Conservation (phyloP, 2,888 invertebrate species). For the Ormyrus rosae region DNA sequence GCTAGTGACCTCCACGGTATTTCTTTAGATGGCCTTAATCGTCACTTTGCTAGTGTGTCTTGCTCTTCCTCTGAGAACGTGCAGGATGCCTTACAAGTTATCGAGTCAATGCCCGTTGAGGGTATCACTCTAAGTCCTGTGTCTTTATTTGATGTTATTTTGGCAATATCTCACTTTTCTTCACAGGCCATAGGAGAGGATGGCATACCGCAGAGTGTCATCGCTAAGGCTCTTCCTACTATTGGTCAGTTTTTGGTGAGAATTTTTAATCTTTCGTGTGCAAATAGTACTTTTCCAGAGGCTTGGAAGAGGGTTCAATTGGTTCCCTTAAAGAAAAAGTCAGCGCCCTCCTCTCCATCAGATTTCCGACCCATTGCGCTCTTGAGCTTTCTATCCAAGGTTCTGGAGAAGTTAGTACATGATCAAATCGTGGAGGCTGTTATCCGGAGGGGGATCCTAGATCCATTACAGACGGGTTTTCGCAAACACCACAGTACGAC, state of each 20-base stretch:
- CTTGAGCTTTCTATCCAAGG: constrained; percentile 29
- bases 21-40: too few relatives aligned
- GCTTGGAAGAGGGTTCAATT: not conserved
- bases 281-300: not conserved
- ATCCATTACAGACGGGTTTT: constrained; percentile 21
- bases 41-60: too few relatives aligned
- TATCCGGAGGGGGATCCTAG: not conserved
- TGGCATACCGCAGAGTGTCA: not conserved
- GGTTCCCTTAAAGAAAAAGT: not conserved
- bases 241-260: not conserved
- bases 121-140: too few relatives aligned
- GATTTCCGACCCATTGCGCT: constrained; percentile 45
- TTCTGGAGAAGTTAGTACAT: constrained; percentile 28
- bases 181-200: not conserved
- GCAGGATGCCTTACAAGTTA: too few relatives aligned
- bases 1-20: not conserved
- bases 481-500: constrained; percentile 2
- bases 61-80: too few relatives aligned
- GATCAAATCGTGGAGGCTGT: constrained; percentile 1
- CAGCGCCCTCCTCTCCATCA: not conserved
- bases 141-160: not conserved
- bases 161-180: not conserved
- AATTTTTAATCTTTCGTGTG: constrained; percentile 4
- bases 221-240: constrained; percentile 18
- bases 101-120: too few relatives aligned